Conservation (phyloP, 1,140 invertebrate genomes). For the Leguminivora glycinivorella region DNA sequence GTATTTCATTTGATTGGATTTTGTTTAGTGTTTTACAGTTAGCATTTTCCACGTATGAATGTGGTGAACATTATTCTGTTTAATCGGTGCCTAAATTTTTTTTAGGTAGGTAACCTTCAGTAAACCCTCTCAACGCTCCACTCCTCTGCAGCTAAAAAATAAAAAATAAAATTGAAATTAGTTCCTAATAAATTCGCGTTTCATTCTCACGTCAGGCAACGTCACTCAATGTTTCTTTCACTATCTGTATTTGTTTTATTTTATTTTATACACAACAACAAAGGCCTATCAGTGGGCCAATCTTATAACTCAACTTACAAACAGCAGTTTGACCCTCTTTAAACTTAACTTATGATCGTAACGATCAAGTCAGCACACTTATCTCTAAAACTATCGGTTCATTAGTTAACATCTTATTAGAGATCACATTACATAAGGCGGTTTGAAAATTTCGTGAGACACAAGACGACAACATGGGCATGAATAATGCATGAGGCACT, state of each 20-base stretch:
- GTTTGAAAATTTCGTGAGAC: slow-evolving; percentile 15
- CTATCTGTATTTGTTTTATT: background rate
- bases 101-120: too few relatives aligned
- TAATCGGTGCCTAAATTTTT: too few relatives aligned
- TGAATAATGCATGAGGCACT: slow-evolving; percentile 63
- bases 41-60: too few relatives aligned
- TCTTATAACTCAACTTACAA: background rate
- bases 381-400: slow-evolving; percentile 19
- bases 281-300: background rate
- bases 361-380: background rate
- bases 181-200: too few relatives aligned
- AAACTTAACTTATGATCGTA: background rate
- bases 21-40: too few relatives aligned
- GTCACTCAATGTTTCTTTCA: background rate
- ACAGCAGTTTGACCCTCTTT: background rate
- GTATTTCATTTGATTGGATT: too few relatives aligned
- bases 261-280: background rate
- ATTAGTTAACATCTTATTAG: slow-evolving; percentile 26
- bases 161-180: background rate
- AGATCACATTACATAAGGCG: slow-evolving; percentile 9
- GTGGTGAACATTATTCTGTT: too few relatives aligned
- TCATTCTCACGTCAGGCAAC: background rate
- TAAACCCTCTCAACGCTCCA: background rate
- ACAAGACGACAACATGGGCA: slow-evolving; percentile 38
- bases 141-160: background rate